phyloP scores from a whole-genome alignment of 2,797 vertebrate species.

The Glossophaga mutica region DNA sequence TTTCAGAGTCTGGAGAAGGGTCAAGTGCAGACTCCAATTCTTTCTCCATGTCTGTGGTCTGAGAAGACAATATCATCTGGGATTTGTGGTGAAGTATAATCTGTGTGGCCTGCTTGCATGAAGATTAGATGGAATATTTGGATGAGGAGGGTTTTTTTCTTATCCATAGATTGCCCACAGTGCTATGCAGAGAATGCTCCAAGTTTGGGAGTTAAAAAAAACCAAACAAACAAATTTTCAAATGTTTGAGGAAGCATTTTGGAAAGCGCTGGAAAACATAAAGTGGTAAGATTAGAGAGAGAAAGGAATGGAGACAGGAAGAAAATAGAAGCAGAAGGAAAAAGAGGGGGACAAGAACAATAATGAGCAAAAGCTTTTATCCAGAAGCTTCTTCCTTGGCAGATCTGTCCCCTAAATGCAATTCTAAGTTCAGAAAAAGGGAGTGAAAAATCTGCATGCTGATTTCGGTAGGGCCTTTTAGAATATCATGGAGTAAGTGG shows the following conservation, averaged over 20 bases:
- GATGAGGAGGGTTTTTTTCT: background rate
- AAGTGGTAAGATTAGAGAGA: background rate
- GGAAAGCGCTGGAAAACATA: background rate
- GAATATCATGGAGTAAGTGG: background rate
- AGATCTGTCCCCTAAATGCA: background rate
- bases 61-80: slow-evolving; percentile 46
- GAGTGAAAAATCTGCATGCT: background rate
- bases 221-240: slow-evolving; percentile 8
- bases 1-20: slow-evolving; percentile 49
- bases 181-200: slow-evolving; percentile 31
- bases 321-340: background rate
- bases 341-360: background rate
- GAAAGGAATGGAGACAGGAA: background rate
- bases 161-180: slow-evolving; percentile 50
- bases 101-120: slow-evolving; percentile 57
- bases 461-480: background rate
- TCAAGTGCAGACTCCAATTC: slow-evolving; percentile 42
- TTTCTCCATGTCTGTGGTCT: slow-evolving; percentile 34
- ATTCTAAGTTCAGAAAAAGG: background rate
- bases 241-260: slow-evolving; percentile 38
- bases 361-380: background rate
- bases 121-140: slow-evolving; percentile 54
- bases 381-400: background rate
- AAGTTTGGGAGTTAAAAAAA: slow-evolving; percentile 8
- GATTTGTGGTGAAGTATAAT: slow-evolving; percentile 60